These are phyloP conservation scores for Labeo calbasu DNA, from an alignment of 2,797 vertebrate species.

Conservation along the genomic window DNA sequence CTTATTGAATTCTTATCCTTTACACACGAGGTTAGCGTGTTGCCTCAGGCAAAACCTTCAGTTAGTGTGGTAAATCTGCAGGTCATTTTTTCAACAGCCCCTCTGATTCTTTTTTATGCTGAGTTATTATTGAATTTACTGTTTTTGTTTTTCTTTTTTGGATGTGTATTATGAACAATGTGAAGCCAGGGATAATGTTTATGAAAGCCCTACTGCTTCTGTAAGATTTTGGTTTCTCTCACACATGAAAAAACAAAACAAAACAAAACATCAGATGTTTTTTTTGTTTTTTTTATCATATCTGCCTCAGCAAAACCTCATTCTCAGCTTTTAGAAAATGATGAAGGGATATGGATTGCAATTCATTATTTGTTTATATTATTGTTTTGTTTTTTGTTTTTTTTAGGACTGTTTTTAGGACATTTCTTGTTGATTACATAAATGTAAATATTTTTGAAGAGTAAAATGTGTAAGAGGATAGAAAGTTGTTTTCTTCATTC, in stretches of 20 bases:
- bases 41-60: slow-evolving; percentile 9
- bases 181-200: slow-evolving; percentile 24
- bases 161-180: slow-evolving; percentile 29
- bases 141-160: background rate
- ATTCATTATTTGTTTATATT: background rate
- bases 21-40: slow-evolving; percentile 14
- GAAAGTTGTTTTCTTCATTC: background rate
- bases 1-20: slow-evolving; percentile 51
- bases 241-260: background rate
- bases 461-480: background rate
- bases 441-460: background rate
- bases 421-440: background rate
- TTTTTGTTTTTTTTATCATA: background rate
- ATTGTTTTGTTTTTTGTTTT: background rate
- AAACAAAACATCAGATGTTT: background rate
- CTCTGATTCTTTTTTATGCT: background rate
- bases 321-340: background rate
- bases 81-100: background rate
- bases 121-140: slow-evolving; percentile 8
- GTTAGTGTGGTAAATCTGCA: background rate
- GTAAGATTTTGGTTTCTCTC: background rate
- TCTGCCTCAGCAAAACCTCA: background rate
- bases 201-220: background rate
- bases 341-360: background rate
- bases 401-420: no score